Base-by-base conservation (phyloP, 2,797 vertebrate genomes). In the Phrynocephalus guinanensis region DNA sequence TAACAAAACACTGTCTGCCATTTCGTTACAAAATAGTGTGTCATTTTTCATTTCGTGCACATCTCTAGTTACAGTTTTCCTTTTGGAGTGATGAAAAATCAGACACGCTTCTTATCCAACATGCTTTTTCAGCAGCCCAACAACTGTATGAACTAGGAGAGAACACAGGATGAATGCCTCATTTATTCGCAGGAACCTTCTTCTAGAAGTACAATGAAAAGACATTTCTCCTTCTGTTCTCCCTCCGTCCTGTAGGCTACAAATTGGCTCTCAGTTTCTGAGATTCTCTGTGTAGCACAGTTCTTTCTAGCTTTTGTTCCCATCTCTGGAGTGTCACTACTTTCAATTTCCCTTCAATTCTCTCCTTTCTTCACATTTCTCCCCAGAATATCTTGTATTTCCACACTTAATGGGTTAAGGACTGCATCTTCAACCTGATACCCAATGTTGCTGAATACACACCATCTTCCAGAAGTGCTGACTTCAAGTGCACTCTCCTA, bases 251-350 rank as follows among this genome's bases (percentile, higher is more conserved):
- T 85, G 44, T 67, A 91, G 84, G 30, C 90, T 82, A 70, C 86
- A 87, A 91, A 93, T 91, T 92, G 90, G 87, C 84, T 90, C 87
- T 79, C 90, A 87, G 56, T 20, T 93, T 86, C 73, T 71, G 79
- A 52, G 28, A 75, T 87, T 60, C 67, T 91, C 88, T 85, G 75
- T 90, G 82, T 78, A 33, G 82, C 72, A 70, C 13, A 13, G 13
- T 80, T 86, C 83, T 90, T 72, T 10, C 88, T 94, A 92, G 88
- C 93, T 88, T 76, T 88, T 85, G 22, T 85, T 92, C 93, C 92
- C 6, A 90, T 89, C 91, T 86, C 92, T 86, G 87, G 87, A 84
- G 89, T 84, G 71, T 80, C 87, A 52, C 70, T 86, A 10, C 84
- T 84, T 76, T 0, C 75, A 24, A 22, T 0, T 8, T 90, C 11